These are phyloP conservation scores for Choloepus hoffmanni DNA, from an alignment of 2,113 vertebrate genomes.

Conservation along the genomic window DNA sequence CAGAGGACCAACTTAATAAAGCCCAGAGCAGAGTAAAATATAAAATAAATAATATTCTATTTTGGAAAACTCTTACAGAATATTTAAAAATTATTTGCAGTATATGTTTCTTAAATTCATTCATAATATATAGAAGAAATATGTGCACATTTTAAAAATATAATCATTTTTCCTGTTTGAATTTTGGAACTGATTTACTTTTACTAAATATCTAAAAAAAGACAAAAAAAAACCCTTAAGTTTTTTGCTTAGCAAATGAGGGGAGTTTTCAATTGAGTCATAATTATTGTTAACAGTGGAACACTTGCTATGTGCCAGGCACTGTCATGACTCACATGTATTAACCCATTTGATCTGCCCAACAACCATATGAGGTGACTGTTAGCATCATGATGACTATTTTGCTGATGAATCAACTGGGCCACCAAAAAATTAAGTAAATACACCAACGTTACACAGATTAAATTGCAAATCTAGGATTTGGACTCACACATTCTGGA, in stretches of 20 bases:
- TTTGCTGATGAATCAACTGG: neutral
- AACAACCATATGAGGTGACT: neutral
- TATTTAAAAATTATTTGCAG: neutral
- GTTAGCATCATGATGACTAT: neutral
- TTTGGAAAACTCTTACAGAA: neutral
- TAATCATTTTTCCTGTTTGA: neutral
- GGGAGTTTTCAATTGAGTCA: fast-evolving
- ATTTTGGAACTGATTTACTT: neutral
- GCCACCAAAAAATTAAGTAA: neutral
- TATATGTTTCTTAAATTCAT: neutral
- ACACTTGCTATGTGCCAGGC: too few relatives aligned
- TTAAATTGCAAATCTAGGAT: neutral
- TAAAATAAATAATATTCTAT: neutral
- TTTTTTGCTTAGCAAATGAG: neutral
- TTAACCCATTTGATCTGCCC: neutral
- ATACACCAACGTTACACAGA: neutral
- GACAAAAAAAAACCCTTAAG: neutral
- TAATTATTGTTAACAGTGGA: neutral
- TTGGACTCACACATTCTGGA: neutral
- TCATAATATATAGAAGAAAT: neutral
- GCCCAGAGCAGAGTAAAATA: neutral
- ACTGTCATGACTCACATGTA: fast-evolving
- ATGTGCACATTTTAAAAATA: neutral
- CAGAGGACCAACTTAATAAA: neutral
- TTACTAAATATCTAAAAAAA: neutral